phyloP scores from a whole-genome alignment of 2,113 vertebrate species.

The Gallinago media region DNA sequence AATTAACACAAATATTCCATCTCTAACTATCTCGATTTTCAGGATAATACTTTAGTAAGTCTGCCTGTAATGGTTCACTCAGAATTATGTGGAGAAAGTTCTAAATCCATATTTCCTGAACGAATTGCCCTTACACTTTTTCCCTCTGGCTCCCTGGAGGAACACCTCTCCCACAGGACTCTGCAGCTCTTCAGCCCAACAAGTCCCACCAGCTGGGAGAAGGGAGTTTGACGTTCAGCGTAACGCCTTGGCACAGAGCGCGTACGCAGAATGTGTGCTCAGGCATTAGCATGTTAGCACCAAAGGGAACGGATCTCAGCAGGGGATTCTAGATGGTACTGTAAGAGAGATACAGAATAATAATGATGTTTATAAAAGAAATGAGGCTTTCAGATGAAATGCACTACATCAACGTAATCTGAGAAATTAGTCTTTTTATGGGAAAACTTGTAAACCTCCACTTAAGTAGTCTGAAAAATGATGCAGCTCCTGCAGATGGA shows the following conservation, averaged over 20 bases:
- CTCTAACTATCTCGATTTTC: neutral
- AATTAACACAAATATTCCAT: neutral
- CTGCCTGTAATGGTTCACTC: neutral
- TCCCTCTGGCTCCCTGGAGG: neutral
- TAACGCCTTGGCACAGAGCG: neutral
- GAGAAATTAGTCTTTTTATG: neutral
- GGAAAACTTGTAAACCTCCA: neutral
- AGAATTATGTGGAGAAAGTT: neutral
- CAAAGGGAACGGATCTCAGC: neutral
- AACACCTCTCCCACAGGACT: neutral
- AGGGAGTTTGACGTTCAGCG: rapidly evolving
- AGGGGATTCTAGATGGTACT: neutral
- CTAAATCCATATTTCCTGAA: neutral
- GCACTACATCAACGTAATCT: neutral
- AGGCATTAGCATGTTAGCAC: neutral
- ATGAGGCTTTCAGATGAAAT: neutral
- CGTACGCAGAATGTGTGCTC: rapidly evolving
- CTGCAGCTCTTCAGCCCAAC: neutral
- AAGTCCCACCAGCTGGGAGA: neutral
- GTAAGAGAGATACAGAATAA: neutral
- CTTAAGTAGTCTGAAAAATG: neutral
- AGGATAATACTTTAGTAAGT: neutral
- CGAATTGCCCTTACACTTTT: neutral
- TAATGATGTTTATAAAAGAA: conserved; percentile 13
- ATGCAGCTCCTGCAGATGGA: neutral